Percentiles rank a stretch among this genome's conserved stretches.
Evolutionary conservation across 2,113 vertebrate species (phyloP).

Genomic region (Oreochromis tanganicae): DNA sequence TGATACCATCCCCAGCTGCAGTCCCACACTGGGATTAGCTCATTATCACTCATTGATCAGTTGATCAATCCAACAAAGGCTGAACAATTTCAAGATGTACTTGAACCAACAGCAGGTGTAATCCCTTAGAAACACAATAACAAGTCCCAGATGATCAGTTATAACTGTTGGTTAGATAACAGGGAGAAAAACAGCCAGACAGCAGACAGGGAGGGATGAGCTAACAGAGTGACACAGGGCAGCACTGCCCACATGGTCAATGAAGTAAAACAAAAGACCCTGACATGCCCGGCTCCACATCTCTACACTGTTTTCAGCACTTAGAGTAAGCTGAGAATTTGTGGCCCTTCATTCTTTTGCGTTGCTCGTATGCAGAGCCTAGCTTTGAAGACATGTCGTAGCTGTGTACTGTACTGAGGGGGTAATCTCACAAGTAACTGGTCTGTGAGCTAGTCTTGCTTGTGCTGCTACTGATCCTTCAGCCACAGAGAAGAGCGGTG

Average conservation of each 20-base stretch:
- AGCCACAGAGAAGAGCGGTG: neutral
- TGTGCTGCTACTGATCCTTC: neutral
- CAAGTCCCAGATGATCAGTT: neutral
- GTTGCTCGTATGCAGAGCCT: neutral
- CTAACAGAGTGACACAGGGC: neutral
- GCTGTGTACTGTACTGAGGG: neutral
- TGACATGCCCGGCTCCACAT: neutral
- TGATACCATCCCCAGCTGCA: neutral
- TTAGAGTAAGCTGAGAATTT: neutral
- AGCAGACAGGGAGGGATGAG: slow-evolving; percentile 1
- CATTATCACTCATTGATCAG: neutral
- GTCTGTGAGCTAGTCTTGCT: neutral
- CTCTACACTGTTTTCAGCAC: neutral
- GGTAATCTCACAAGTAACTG: neutral
- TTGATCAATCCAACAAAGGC: neutral
- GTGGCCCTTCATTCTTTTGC: neutral
- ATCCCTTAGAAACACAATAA: neutral
- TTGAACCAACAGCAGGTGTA: neutral
- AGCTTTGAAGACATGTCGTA: neutral
- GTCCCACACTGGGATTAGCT: neutral
- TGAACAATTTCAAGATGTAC: neutral
- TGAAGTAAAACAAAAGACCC: neutral
- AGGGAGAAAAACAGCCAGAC: neutral
- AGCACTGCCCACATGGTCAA: slow-evolving; percentile 1
- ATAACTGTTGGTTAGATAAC: neutral